These are phyloP conservation scores for Eupleurogrammus muticus DNA, from an alignment of 2,797 vertebrate genomes.

Conservation along the genomic window DNA sequence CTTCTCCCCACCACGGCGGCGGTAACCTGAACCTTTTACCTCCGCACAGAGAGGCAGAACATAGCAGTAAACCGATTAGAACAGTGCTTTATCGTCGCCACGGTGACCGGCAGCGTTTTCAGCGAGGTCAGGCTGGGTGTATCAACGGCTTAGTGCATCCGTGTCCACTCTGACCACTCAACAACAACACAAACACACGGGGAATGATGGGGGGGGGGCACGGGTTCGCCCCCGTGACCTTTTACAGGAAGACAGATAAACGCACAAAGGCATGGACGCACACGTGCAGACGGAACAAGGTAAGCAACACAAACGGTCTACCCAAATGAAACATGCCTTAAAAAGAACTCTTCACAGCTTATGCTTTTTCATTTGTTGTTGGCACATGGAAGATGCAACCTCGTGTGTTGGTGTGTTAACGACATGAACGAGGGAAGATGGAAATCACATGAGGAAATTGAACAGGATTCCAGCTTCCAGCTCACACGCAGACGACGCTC, in stretches of 20 bases:
- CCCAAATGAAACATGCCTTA: not conserved
- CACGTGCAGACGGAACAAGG: not conserved
- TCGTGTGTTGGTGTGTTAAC: constrained; percentile 37
- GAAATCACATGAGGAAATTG: constrained; percentile 18
- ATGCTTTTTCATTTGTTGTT: not conserved
- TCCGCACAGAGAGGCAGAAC: constrained; percentile 64
- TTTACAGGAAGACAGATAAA: constrained; percentile 13
- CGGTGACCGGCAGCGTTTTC: constrained; percentile 67
- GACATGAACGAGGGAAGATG: constrained; percentile 15
- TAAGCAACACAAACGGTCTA: not conserved
- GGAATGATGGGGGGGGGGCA: constrained; percentile 39
- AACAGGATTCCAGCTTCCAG: constrained; percentile 33
- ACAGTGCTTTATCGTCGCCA: constrained; percentile 71
- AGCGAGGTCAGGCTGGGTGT: constrained; percentile 74
- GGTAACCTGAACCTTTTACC: constrained; percentile 72
- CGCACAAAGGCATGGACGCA: not conserved
- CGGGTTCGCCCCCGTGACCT: not conserved
- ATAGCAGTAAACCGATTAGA: constrained; percentile 83
- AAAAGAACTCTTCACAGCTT: not conserved
- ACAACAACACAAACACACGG: constrained; percentile 50
- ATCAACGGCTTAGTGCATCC: constrained; percentile 67
- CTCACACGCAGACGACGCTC: constrained; percentile 50
- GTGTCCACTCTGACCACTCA: constrained; percentile 59
- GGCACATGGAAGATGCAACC: not conserved
- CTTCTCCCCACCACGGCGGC: constrained; percentile 66